These are phyloP conservation scores for Gnathonemus echidnorhynchus DNA, from an alignment of 2,113 vertebrate species.

Conservation along the genomic window DNA sequence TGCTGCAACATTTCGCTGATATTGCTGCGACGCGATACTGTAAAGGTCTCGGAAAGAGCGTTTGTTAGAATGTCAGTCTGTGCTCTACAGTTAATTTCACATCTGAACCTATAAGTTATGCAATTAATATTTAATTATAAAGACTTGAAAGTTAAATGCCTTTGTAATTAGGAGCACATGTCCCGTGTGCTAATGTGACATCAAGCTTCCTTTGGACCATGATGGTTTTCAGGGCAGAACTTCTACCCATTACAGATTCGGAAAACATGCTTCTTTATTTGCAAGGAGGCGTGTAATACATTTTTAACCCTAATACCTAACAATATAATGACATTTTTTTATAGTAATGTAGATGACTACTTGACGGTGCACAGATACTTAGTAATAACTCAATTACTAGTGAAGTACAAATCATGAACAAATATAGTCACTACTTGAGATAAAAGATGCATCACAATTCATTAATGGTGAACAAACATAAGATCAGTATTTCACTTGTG, in stretches of 20 bases:
- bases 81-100: conserved; percentile 40
- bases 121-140: conserved; percentile 53
- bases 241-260: conserved; percentile 44
- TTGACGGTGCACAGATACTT: neutral
- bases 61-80: conserved; percentile 34
- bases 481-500: neutral
- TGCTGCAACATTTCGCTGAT: neutral
- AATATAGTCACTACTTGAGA: neutral
- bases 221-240: conserved; percentile 47
- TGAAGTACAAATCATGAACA: neutral
- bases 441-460: neutral
- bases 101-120: conserved; percentile 40
- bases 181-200: conserved; percentile 50
- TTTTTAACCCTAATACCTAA: neutral
- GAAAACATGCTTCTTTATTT: neutral
- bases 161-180: conserved; percentile 49
- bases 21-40: neutral
- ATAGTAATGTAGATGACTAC: neutral
- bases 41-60: neutral
- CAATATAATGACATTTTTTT: neutral
- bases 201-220: conserved; percentile 46
- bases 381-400: neutral
- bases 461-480: neutral
- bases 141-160: conserved; percentile 38
- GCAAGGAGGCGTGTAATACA: neutral